Conservation (phyloP, 2,888 invertebrate genomes). For the Aleiodes leptofemur region DNA sequence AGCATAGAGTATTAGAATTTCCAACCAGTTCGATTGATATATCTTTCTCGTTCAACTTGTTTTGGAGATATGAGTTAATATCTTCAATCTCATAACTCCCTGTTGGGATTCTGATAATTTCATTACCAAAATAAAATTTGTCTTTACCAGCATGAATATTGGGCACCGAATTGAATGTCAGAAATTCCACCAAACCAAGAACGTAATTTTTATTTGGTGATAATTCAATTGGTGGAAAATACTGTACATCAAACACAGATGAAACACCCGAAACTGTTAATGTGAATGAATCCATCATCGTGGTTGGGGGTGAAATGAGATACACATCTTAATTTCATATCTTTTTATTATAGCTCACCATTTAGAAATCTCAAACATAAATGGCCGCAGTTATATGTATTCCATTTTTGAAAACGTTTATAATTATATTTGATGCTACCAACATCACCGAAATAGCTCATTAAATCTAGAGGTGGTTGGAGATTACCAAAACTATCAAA, state of each 20-base stretch:
- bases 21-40: neutral
- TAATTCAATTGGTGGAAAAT: constrained; percentile 59
- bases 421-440: neutral
- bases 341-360: neutral
- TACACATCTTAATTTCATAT: neutral
- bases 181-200: constrained; percentile 61
- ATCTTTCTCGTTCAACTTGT: neutral
- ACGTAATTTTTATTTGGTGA: constrained; percentile 55
- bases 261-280: constrained; percentile 58
- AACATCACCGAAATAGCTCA: constrained; percentile 43
- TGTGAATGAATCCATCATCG: constrained; percentile 56
- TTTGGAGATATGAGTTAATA: constrained; percentile 45
- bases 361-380: neutral
- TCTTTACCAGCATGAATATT: constrained; percentile 57
- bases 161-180: constrained; percentile 62
- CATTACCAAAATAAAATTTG: constrained; percentile 47
- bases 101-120: constrained; percentile 55
- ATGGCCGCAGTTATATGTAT: neutral
- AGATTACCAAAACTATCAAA: constrained; percentile 71
- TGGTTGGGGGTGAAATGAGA: neutral
- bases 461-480: constrained; percentile 62
- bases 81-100: constrained; percentile 66
- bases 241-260: constrained; percentile 56
- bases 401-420: neutral
- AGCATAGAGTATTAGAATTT: neutral